Conservation (phyloP, 92 coral and sea anemone species). For the Palythoa heliodiscus region DNA sequence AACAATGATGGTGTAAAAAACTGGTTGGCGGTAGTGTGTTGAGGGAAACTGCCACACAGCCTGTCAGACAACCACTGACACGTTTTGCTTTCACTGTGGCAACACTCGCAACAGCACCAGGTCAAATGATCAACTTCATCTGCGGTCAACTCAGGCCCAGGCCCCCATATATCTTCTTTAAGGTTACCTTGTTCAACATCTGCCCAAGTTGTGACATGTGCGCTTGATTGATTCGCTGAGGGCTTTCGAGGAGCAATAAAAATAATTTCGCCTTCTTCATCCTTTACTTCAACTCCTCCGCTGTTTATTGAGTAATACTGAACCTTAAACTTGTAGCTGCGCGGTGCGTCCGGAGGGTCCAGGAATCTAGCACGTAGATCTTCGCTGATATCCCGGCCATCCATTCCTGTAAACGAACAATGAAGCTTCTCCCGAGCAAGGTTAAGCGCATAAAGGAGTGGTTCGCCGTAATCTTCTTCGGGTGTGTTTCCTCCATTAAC, state of each 20-base stretch:
- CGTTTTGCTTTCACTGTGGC: conserved; percentile 36
- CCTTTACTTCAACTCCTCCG: conserved; percentile 32
- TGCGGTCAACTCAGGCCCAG: conserved; percentile 56
- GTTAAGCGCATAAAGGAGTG: conserved; percentile 58
- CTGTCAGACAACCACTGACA: conserved; percentile 45
- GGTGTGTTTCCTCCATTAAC: conserved; percentile 63
- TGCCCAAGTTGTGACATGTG: conserved; percentile 45
- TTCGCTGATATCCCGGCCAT: conserved; percentile 64
- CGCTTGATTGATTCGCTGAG: conserved; percentile 15
- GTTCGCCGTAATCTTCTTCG: conserved; percentile 52
- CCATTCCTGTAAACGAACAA: conserved; percentile 69
- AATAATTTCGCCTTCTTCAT: conserved; percentile 58
- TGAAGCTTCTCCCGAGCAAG: conserved; percentile 74
- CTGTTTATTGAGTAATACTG: conserved; percentile 45
- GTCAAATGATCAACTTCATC: conserved; percentile 57
- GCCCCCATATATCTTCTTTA: conserved; percentile 60
- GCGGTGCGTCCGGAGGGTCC: conserved; percentile 40
- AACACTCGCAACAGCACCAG: conserved; percentile 69
- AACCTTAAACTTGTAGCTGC: conserved; percentile 65
- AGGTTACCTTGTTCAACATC: conserved; percentile 47
- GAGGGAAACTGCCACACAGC: conserved; percentile 64
- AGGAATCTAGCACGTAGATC: conserved; percentile 57
- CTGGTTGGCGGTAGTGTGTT: conserved; percentile 66
- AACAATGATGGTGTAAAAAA: conserved; percentile 69
- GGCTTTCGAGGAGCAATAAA: conserved; percentile 52